These are phyloP conservation scores for Ormyrus labotus DNA, from an alignment of 2,888 invertebrate species.

Conservation along the genomic window DNA sequence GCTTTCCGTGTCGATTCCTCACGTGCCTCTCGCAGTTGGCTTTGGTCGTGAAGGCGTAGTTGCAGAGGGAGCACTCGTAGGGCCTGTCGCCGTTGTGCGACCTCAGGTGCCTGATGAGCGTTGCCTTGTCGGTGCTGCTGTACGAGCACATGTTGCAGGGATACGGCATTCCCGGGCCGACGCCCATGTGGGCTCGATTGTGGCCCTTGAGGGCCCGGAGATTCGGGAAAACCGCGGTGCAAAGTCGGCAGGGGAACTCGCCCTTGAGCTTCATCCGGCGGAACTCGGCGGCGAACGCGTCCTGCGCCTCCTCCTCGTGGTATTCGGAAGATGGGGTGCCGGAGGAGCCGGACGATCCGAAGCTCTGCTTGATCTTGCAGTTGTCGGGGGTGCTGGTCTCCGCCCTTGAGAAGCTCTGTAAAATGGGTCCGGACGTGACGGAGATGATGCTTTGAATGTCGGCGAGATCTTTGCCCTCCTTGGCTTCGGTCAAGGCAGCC, in stretches of 20 bases:
- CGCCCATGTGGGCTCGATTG: constrained; percentile 89
- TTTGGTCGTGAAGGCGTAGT: constrained; percentile 97
- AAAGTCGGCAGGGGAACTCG: constrained; percentile 93
- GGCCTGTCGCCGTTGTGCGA: constrained; percentile 97
- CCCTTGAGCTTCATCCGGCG: constrained; percentile 93
- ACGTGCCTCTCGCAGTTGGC: constrained; percentile 97
- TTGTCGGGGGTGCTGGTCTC: constrained; percentile 68
- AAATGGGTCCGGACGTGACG: constrained; percentile 80
- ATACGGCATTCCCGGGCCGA: constrained; percentile 85
- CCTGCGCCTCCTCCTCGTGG: constrained; percentile 87
- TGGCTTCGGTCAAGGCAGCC: constrained; percentile 75
- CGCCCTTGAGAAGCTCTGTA: constrained; percentile 65
- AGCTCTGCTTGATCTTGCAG: constrained; percentile 59
- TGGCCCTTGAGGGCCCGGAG: constrained; percentile 93
- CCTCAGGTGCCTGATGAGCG: constrained; percentile 92
- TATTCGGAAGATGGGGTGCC: constrained; percentile 72
- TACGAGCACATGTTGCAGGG: constrained; percentile 96
- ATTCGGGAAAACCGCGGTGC: constrained; percentile 91
- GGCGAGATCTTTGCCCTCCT: constrained; percentile 84
- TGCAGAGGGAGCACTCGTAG: constrained; percentile 95
- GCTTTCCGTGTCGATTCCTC: constrained; percentile 92
- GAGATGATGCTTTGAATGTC: constrained; percentile 91
- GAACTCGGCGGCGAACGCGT: constrained; percentile 89
- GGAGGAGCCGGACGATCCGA: constrained; percentile 69
- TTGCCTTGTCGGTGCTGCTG: constrained; percentile 92